Evolutionary conservation across 2,888 invertebrate species (phyloP), one percentile per base, ranked within the genome.

Genomic region (Drosophila anomalipes): DNA sequence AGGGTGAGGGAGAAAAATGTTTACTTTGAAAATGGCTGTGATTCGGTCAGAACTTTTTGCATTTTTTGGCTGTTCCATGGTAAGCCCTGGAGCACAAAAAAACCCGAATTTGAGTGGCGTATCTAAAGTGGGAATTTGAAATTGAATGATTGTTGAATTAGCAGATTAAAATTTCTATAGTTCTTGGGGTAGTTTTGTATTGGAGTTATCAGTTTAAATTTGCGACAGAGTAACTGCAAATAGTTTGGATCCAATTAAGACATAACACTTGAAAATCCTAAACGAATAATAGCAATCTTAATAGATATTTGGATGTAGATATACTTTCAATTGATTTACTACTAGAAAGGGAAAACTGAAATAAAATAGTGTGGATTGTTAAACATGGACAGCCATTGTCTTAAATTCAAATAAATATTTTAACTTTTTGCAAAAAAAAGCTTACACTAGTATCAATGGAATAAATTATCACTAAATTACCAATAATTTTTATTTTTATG

Each of bases 11-110:
- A 59, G 47, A 52, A 72, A 78, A 86, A 71, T 86, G 78, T 86
- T 86, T 86, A 86, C 86, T 86, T 80, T 73, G 88, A 78, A 87
- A 86, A 88, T 88, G 81, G 86, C 88, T 83, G 79, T 85, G 86
- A 88, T 88, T 86, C 74, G 72, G 81, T 70, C 77, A 77, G 82
- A 73, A 77, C 54, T 72, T 61, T 75, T 63, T 62, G 47, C 57
- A 54, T 67, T 77, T 58, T 65, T 58, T 22, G 41, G 22, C 3
- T 26, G 47, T 30, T 59, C 39, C 33, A 39, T 62, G 61, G 32
- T 54, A 57, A 68, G 61, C 63, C 63, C 35, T n/a, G 19, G 30
- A 62, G 63, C 39, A 66, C 33, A 14, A 57, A 16, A n/a, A 65
- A 67, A 76, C 61, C 35, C 16, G 33, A 77, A 61, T 70, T 72